phyloP scores from a whole-genome alignment of 2,888 invertebrate species.

The Lydus trimaculatus region DNA sequence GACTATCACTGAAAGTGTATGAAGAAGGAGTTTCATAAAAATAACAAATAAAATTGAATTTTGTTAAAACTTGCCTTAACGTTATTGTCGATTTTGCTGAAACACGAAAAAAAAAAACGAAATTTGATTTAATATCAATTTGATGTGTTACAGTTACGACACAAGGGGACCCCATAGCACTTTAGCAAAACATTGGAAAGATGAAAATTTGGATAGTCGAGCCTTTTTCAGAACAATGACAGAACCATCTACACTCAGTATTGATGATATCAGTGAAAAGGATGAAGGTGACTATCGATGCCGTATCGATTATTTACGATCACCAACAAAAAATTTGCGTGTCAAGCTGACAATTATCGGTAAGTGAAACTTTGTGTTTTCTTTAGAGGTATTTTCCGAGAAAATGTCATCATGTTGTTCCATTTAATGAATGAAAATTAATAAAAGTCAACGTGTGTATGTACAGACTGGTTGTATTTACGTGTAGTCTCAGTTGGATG shows the following conservation, averaged over 20 bases:
- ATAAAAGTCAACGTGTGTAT: background rate
- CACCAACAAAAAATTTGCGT: constrained; percentile 79
- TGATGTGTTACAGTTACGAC: constrained; percentile 70
- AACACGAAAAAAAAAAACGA: background rate
- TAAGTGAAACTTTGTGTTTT: constrained; percentile 58
- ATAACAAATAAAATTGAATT: background rate
- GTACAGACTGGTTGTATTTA: background rate
- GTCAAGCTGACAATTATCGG: constrained; percentile 78
- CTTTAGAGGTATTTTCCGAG: background rate
- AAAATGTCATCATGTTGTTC: background rate
- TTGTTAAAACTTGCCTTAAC: background rate
- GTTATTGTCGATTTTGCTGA: background rate
- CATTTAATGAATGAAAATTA: background rate
- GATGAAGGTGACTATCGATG: constrained; percentile 84
- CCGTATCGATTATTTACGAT: constrained; percentile 80
- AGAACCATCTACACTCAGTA: constrained; percentile 73
- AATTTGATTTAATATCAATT: constrained; percentile 30
- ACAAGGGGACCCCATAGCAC: constrained; percentile 66
- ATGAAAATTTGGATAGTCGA: constrained; percentile 70
- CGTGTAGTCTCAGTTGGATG: background rate
- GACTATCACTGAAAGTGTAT: background rate
- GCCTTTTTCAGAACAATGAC: constrained; percentile 74
- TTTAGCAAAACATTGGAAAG: constrained; percentile 75
- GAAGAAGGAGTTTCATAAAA: no score
- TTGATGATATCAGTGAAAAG: constrained; percentile 68